phyloP scores from a whole-genome alignment of 2,113 vertebrate genomes.

The Xiphias gladius region DNA sequence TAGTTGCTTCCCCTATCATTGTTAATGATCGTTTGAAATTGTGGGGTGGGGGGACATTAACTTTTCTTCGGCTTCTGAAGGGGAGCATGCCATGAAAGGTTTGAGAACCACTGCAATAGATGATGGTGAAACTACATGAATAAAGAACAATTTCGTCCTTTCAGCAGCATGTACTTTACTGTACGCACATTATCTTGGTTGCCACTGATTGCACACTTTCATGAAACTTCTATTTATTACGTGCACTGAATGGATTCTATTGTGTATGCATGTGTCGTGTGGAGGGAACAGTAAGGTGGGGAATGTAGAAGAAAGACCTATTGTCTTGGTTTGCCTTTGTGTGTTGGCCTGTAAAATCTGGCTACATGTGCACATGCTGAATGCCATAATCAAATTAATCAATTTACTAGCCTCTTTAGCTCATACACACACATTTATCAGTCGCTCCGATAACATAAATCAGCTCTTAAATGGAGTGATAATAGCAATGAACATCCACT shows the following conservation, averaged over 20 bases:
- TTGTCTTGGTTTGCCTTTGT: constrained; percentile 27
- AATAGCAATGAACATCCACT: neutral
- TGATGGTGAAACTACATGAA: too few species aligned
- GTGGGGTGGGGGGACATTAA: too few species aligned
- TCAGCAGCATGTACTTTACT: neutral
- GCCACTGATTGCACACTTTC: neutral
- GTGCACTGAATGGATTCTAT: constrained; percentile 17
- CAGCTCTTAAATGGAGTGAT: neutral
- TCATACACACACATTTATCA: neutral
- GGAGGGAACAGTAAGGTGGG: constrained; percentile 9
- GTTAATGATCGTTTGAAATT: too few species aligned
- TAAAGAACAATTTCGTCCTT: neutral
- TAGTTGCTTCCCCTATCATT: too few species aligned
- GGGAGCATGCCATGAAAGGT: too few species aligned
- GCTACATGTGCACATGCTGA: neutral
- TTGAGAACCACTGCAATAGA: too few species aligned
- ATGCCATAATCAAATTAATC: neutral
- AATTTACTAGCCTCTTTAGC: neutral
- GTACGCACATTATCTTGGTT: neutral
- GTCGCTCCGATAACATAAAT: neutral
- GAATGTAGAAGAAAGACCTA: constrained; percentile 13
- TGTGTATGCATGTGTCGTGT: constrained; percentile 6
- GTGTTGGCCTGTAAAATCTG: neutral
- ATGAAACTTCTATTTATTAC: neutral
- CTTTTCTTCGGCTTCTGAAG: too few species aligned